These are phyloP conservation scores for Hybos culiciformis DNA, from an alignment of 2,888 invertebrate genomes.

Conservation along the genomic window DNA sequence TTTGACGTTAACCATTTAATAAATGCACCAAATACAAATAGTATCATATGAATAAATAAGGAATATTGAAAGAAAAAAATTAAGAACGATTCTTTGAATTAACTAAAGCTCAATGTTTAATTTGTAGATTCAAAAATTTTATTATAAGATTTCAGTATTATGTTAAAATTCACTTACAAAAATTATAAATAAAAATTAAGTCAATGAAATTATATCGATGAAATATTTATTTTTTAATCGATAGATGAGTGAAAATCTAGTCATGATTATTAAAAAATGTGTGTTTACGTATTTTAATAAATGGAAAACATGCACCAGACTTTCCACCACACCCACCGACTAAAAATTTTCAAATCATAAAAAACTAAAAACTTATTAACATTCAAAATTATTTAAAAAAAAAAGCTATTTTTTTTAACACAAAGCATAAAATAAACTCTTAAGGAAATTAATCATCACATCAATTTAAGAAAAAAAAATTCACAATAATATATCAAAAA, in stretches of 20 bases:
- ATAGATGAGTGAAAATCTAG: slow-evolving; percentile 56
- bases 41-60: slow-evolving; percentile 5
- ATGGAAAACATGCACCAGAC: slow-evolving; percentile 40
- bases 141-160: no score
- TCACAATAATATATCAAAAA: no score
- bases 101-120: slow-evolving; percentile 21
- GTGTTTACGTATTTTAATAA: neutral
- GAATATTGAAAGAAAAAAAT: slow-evolving; percentile 8
- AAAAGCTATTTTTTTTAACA: slow-evolving; percentile 3
- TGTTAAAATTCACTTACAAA: no score
- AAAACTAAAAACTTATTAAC: slow-evolving; percentile 10
- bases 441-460: no score
- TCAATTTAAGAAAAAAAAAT: no score
- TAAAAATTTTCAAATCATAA: slow-evolving; percentile 12
- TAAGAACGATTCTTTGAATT: slow-evolving; percentile 12
- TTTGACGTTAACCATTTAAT: no score
- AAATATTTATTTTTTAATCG: slow-evolving; percentile 31
- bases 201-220: no score
- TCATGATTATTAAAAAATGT: slow-evolving; percentile 35
- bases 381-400: no score
- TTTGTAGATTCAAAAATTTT: no score
- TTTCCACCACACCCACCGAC: slow-evolving; percentile 42
- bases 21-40: no score
- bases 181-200: no score
- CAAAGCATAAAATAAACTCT: slow-evolving; percentile 5